Base-by-base conservation (phyloP, 1,140 invertebrate species). In the Halictus rubicundus region DNA sequence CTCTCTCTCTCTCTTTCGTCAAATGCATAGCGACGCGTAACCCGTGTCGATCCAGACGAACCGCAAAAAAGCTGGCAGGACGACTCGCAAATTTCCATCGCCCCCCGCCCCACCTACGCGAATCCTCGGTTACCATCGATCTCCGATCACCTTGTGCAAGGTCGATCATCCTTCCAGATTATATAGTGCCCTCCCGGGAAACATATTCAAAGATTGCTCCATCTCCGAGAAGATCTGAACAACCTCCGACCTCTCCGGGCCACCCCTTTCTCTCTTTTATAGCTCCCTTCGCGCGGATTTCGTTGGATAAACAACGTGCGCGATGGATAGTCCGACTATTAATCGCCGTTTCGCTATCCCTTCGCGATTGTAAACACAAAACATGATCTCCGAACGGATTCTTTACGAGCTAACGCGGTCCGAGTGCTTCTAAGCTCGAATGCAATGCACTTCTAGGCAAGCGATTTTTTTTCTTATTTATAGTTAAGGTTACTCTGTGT, bases 111-210 rank as follows among this genome's bases (percentile, higher is more conserved):
- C 42, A 52, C 14, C 65, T 14, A 68, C 49, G 60, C 54, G 59
- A 65, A 42, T 63, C 68, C 7, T 14, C 16, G 3, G 42, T 39
- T 10, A 25, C 6, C 81, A 84, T 84, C 81, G 66, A 80, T 83
- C 82, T 70, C 52, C 39, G 71, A 84, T 84, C 77, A 84, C 61
- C 66, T 84, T 75, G 77, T 19, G 42, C 65, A 83, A 84, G 77
- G 81, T 76, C 49, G 77, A 84, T 84, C 70, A 27, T 69, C 9
- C 70, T 61, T 63, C 27, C 46, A 68, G 27, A 42, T 69, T 83
- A 57, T 72, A 64, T 61, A 37, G 21, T 37, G 21, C 27, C 68
- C 70, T 49, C 65, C 46, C 46, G 42, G 19, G 60, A 52, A 12
- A 25, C 25, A 21, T 59, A 19, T 23, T 25, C 19, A 7, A 42